Conservation (phyloP, 2,888 invertebrate genomes). For the Mermis nigrescens region DNA sequence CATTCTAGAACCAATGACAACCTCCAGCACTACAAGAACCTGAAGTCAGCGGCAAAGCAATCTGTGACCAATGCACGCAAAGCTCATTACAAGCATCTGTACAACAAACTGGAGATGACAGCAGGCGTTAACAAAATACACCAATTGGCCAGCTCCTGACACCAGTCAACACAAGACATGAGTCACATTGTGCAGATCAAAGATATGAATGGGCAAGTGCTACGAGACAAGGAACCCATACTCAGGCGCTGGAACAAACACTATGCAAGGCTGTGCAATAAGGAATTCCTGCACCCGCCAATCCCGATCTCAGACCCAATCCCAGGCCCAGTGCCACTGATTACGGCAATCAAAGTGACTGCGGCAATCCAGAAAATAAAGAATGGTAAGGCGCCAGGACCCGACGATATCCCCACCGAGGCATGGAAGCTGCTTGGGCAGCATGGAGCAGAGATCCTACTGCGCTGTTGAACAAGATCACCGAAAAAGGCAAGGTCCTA, state of each 20-base stretch:
- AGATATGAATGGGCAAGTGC: neutral
- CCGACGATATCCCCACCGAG: slow-evolving; percentile 7
- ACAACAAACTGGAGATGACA: neutral
- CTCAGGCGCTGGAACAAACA: neutral
- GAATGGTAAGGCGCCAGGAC: slow-evolving; percentile 5
- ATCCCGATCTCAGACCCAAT: neutral
- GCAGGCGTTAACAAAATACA: neutral
- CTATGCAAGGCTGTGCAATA: neutral
- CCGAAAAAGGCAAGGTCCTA: neutral
- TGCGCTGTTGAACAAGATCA: slow-evolving; percentile 1
- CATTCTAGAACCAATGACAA: no score
- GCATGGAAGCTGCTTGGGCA: no score
- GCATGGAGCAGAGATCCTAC: neutral
- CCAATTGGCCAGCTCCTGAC: neutral
- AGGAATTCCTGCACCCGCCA: slow-evolving; percentile 4
- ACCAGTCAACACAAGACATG: neutral
- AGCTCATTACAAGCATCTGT: neutral
- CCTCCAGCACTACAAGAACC: no score
- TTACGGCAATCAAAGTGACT: neutral
- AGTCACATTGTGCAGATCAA: neutral
- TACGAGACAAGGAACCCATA: neutral
- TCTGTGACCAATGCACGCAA: neutral
- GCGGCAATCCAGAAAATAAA: slow-evolving; percentile 2
- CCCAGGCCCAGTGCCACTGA: neutral
- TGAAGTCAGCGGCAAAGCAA: no score